Base-by-base conservation (phyloP, 2,113 vertebrate genomes). In the Steatornis caripensis region DNA sequence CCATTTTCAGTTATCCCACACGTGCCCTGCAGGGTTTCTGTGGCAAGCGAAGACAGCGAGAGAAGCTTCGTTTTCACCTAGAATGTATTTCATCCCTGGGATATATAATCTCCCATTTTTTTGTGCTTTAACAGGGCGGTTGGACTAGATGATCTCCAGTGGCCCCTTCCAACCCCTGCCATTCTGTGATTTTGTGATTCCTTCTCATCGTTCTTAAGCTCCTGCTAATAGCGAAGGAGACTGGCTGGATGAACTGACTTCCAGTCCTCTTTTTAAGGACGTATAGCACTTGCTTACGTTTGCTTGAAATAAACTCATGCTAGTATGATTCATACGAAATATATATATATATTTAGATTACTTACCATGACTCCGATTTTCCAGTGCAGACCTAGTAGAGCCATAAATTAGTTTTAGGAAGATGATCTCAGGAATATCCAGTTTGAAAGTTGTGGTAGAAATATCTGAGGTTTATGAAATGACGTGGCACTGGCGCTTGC, bases 51-150 rank as follows among this genome's bases (percentile, higher is more conserved):
- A 39, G 37, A 16, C 18, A 16, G 37, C 5, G 9, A 43, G 36
- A 62, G 66, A 62, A 78, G 43, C 29, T 83, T 57, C 9, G 7
- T 83, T 62, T 74, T 43, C 24, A 24, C 37, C 37, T 64, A 13
- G 58, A 62, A 41, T 34, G 6, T 12, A 29, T 69, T 51, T 79
- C 49, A 75, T 3, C 27, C 36, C 36, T n/a, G 65, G 68, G 68
- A 45, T 58, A 6, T 15, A 12, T 9, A 8, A 24, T 27, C 45
- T 84, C 14, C 1, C 1, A n/a, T 0, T 26, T 39, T 32, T 30
- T 30, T 39, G 29, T 62, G 48, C n/a, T n/a, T n/a, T n/a, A n/a
- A n/a, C n/a, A n/a, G n/a, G n/a, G n/a, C n/a, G n/a, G n/a, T n/a
- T n/a, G n/a, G n/a, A n/a, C n/a, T n/a, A n/a, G n/a, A n/a, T n/a